Conservation (phyloP, 2,797 vertebrate genomes). For the Okamejei kenojei region DNA sequence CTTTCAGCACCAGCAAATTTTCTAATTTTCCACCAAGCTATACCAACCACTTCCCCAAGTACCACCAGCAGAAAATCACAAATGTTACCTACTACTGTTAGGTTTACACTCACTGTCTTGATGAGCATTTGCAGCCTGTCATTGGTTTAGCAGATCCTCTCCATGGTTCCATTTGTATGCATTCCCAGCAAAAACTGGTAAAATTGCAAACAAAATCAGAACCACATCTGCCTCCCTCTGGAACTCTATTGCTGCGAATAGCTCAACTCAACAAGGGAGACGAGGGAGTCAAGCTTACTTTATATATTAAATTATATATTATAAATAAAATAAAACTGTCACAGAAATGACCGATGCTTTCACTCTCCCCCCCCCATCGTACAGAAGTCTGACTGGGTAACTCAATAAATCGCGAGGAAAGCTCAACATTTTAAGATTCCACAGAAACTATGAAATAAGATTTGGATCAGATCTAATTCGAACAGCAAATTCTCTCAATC, state of each 20-base stretch:
- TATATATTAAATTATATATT: background rate
- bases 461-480: background rate
- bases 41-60: background rate
- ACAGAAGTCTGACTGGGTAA: background rate
- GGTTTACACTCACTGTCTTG: background rate
- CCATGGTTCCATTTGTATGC: background rate
- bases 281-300: background rate
- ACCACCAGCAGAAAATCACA: background rate
- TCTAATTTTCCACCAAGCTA: background rate
- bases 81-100: background rate
- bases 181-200: background rate
- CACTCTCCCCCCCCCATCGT: background rate
- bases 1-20: background rate
- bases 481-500: background rate
- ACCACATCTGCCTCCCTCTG: background rate
- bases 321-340: background rate
- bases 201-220: background rate
- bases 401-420: background rate
- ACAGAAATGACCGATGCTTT: background rate
- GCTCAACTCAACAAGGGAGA: background rate
- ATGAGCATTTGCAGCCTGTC: background rate
- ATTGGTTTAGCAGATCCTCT: background rate
- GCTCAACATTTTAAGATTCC: no score
- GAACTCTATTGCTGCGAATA: background rate
- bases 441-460: background rate